Evolutionary conservation across 2,113 vertebrate species (phyloP).

Genomic region (Lipophrys pholis): DNA sequence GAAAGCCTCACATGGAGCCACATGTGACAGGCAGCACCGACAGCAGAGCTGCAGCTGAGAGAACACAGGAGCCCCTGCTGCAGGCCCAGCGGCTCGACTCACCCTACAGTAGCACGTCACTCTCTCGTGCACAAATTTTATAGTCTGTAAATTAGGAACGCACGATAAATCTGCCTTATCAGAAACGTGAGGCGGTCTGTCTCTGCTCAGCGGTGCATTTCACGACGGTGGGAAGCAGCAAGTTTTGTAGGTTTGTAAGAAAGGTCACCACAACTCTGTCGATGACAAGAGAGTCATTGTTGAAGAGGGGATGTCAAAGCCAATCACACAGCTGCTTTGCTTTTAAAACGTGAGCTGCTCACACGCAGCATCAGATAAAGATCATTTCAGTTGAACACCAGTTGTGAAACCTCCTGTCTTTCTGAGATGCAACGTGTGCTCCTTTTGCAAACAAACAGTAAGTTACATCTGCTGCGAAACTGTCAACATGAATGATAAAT

Average conservation of each 20-base stretch:
- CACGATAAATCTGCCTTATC: slow-evolving; percentile 8
- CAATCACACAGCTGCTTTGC: slow-evolving; percentile 67
- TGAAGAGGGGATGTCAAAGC: slow-evolving; percentile 57
- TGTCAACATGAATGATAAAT: too few species aligned
- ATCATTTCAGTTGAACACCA: slow-evolving; percentile 60
- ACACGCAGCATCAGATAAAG: slow-evolving; percentile 71
- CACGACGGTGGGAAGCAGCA: not conserved
- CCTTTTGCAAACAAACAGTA: slow-evolving; percentile 15
- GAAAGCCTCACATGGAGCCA: slow-evolving; percentile 75
- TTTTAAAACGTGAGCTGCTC: slow-evolving; percentile 52
- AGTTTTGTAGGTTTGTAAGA: slow-evolving; percentile 51
- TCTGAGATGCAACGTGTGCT: slow-evolving; percentile 29
- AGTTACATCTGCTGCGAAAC: too few species aligned
- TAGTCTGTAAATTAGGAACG: slow-evolving; percentile 1
- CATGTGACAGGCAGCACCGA: slow-evolving; percentile 72
- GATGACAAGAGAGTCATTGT: slow-evolving; percentile 73
- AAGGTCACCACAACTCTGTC: slow-evolving; percentile 60
- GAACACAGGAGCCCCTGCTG: slow-evolving; percentile 51
- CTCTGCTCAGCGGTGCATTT: slow-evolving; percentile 2
- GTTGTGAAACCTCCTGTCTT: slow-evolving; percentile 70
- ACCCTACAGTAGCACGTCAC: slow-evolving; percentile 18
- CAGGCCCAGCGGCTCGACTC: slow-evolving; percentile 35
- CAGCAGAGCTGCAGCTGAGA: slow-evolving; percentile 49
- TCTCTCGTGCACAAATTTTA: slow-evolving; percentile 8
- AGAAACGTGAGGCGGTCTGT: not conserved